A percentile compares a stretch with the other conserved stretches of the same genome.
Conservation (phyloP, 2,888 invertebrate species). For the Lasioglossum oenotherae region DNA sequence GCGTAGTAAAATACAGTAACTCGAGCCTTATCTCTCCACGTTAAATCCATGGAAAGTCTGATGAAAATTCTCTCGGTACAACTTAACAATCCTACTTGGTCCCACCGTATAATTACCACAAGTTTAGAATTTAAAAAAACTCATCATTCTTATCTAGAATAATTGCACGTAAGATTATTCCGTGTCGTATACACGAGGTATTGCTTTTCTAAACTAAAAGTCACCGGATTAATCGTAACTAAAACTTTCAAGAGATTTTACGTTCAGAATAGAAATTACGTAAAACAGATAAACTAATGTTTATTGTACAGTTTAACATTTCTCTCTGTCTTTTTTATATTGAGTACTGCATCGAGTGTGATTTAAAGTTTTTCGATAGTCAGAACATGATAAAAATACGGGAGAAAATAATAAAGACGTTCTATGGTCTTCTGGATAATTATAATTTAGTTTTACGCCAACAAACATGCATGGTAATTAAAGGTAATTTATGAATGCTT, state of each 20-base stretch:
- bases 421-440: background rate
- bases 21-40: slow-evolving; percentile 12
- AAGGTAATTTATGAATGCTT: background rate
- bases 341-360: background rate
- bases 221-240: background rate
- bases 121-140: slow-evolving; percentile 5
- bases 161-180: background rate
- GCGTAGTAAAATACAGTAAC: slow-evolving; percentile 19
- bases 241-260: background rate
- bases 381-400: background rate
- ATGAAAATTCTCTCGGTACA: slow-evolving; percentile 12
- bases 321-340: background rate
- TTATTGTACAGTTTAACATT: background rate
- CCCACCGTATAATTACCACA: background rate
- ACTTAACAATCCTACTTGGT: slow-evolving; percentile 10
- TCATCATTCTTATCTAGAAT: slow-evolving; percentile 3
- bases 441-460: too few relatives aligned
- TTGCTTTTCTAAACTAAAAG: background rate
- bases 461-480: too few relatives aligned
- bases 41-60: slow-evolving; percentile 21
- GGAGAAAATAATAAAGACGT: too few relatives aligned
- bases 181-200: background rate
- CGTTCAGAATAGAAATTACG: background rate
- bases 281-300: background rate
- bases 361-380: background rate